A percentile compares a stretch with the other conserved stretches of the same genome.
These are phyloP conservation scores for Pithys albifrons DNA, from an alignment of 2,113 vertebrate species.

Conservation along the genomic window DNA sequence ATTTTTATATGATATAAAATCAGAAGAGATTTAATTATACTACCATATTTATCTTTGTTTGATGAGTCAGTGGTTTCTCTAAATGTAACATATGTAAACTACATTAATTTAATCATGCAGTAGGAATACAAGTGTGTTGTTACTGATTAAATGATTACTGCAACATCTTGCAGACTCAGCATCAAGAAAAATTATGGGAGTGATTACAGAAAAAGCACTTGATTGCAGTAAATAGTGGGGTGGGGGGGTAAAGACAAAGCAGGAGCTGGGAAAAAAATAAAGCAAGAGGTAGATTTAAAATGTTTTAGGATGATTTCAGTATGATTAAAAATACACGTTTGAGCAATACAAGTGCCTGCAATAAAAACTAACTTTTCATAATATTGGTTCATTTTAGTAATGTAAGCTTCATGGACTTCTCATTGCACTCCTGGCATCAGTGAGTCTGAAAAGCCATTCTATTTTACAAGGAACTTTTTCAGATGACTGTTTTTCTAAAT, in stretches of 20 bases:
- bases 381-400: not conserved
- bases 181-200: constrained; percentile 26
- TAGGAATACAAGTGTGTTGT: constrained; percentile 23
- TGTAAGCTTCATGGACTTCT: not conserved
- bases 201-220: constrained; percentile 45
- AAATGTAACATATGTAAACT: constrained; percentile 29
- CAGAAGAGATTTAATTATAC: constrained; percentile 19
- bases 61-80: constrained; percentile 35
- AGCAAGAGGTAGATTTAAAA: not conserved
- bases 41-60: constrained; percentile 34
- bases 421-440: not conserved
- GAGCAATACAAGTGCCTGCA: not conserved
- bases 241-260: not conserved
- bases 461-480: not conserved
- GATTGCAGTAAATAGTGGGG: not conserved
- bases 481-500: not conserved
- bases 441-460: not conserved
- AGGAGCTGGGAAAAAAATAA: not conserved
- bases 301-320: not conserved
- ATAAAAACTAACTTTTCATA: not conserved
- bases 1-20: not conserved
- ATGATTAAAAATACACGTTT: not conserved
- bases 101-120: constrained; percentile 41
- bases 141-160: constrained; percentile 60
- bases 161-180: constrained; percentile 17